Conservation (phyloP, 1,140 invertebrate species). For the Acyrthosiphon pisum region DNA sequence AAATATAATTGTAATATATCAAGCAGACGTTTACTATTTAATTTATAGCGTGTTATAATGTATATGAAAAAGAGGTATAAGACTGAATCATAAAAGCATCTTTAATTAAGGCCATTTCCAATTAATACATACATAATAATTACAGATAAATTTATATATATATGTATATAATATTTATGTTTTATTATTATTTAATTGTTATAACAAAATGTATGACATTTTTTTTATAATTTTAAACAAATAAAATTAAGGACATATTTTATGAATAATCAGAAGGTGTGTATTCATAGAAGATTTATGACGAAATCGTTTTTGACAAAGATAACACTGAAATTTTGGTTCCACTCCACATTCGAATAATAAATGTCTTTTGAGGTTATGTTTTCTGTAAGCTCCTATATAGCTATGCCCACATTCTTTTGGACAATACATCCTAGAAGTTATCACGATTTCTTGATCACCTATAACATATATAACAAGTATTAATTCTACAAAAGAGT, state of each 20-base stretch:
- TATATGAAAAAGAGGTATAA: not conserved
- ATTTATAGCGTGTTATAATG: not conserved
- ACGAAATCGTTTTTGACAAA: slow-evolving; percentile 60
- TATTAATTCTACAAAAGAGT: not conserved
- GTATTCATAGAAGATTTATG: not conserved
- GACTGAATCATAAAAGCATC: not conserved
- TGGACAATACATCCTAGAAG: slow-evolving; percentile 19
- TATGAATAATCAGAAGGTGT: not conserved
- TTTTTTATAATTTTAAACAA: not conserved
- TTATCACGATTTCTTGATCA: too few relatives aligned
- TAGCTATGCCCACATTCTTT: slow-evolving; percentile 57
- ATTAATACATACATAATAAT: not conserved
- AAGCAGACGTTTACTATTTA: slow-evolving; percentile 20
- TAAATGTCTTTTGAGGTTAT: slow-evolving; percentile 63
- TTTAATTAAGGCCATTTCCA: not conserved
- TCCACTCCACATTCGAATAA: slow-evolving; percentile 62
- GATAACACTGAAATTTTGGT: slow-evolving; percentile 63
- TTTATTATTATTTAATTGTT: not conserved
- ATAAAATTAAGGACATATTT: not conserved
- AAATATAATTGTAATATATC: not conserved
- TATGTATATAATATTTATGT: not conserved
- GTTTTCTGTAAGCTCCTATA: slow-evolving; percentile 58
- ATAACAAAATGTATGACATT: not conserved
- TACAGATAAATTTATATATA: not conserved
- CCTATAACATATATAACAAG: not conserved